These are phyloP conservation scores for Lottia gigantea DNA, from an alignment of 2,888 invertebrate species.

Conservation along the genomic window DNA sequence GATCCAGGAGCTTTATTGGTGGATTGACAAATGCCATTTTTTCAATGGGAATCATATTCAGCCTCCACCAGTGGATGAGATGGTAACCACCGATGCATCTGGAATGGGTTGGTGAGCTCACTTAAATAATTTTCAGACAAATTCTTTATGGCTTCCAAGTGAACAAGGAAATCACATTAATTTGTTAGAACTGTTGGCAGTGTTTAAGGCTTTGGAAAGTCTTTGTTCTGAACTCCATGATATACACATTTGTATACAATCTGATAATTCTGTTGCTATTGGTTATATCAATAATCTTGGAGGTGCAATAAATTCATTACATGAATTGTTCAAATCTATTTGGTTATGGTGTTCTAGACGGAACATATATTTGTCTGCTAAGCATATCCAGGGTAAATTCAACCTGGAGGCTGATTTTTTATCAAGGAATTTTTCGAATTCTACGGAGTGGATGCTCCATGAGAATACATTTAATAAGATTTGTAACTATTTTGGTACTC, in stretches of 20 bases:
- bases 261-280: slow-evolving; percentile 28
- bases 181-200: background rate
- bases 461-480: slow-evolving; percentile 20
- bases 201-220: background rate
- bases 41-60: background rate
- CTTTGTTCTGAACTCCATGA: background rate
- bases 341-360: slow-evolving; percentile 27
- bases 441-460: slow-evolving; percentile 28
- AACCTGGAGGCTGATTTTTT: slow-evolving; percentile 26
- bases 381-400: slow-evolving; percentile 15
- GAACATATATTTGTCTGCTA: slow-evolving; percentile 25
- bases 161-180: background rate
- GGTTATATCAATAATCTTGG: slow-evolving; percentile 28
- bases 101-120: background rate
- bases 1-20: background rate
- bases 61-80: background rate
- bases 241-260: slow-evolving; percentile 1
- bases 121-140: background rate
- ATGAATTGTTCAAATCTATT: slow-evolving; percentile 11
- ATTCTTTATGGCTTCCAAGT: background rate
- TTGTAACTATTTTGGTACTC: slow-evolving; percentile 20
- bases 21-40: background rate
- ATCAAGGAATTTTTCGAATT: slow-evolving; percentile 27
- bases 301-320: slow-evolving; percentile 5
- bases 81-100: background rate